These are phyloP conservation scores for Galago senegalensis DNA, from an alignment of 2,797 vertebrate species.

Conservation along the genomic window DNA sequence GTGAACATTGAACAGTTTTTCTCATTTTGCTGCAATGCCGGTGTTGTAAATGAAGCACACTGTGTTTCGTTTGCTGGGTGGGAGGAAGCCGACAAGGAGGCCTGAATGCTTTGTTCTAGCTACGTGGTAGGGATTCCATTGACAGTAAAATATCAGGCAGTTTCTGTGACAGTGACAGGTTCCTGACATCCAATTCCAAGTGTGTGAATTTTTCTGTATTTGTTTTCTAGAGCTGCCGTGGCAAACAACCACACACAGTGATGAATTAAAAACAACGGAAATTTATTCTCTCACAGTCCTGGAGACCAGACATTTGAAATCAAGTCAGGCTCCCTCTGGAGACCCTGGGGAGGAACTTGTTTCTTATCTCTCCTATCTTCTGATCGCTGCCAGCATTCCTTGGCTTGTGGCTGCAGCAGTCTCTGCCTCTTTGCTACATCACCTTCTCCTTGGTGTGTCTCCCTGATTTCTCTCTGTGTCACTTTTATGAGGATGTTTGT, in stretches of 20 bases:
- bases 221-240: background rate
- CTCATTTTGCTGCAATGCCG: background rate
- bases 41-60: background rate
- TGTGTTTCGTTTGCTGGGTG: background rate
- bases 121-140: accelerated
- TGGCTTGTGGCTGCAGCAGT: background rate
- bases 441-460: background rate
- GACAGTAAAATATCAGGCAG: background rate
- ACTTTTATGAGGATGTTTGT: background rate
- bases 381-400: background rate
- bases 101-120: background rate
- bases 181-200: background rate
- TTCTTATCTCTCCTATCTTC: background rate
- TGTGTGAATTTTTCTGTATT: background rate
- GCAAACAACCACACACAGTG: background rate
- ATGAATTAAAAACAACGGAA: background rate
- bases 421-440: background rate
- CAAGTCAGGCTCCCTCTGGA: background rate
- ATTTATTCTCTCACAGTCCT: background rate
- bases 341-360: background rate
- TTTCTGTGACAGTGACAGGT: background rate
- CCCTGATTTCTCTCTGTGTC: background rate
- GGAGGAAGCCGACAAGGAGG: background rate
- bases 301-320: background rate
- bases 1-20: background rate